phyloP scores from a whole-genome alignment of 2,113 vertebrate genomes.

The Anoura caudifer region DNA sequence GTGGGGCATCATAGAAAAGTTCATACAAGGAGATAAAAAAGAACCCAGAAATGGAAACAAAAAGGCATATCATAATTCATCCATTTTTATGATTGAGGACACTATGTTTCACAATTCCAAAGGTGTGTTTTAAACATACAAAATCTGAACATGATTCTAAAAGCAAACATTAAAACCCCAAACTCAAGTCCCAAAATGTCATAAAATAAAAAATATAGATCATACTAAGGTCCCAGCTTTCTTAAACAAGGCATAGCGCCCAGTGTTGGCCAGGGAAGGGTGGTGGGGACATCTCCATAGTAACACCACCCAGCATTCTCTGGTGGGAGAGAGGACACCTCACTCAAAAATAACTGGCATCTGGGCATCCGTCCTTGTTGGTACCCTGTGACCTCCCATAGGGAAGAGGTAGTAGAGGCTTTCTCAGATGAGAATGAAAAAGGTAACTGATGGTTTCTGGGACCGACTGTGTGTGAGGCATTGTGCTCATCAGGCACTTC shows the following conservation, averaged over 20 bases:
- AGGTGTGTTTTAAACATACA: constrained; percentile 63
- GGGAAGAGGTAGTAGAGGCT: neutral
- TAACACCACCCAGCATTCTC: neutral
- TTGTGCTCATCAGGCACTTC: neutral
- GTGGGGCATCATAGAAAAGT: constrained; percentile 45
- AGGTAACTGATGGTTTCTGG: neutral
- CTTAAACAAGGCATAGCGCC: neutral
- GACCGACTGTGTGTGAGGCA: neutral
- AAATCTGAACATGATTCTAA: constrained; percentile 57
- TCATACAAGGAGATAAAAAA: constrained; percentile 58
- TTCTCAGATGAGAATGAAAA: constrained; percentile 4
- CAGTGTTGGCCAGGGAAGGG: neutral
- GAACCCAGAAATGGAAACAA: constrained; percentile 59
- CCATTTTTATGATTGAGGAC: constrained; percentile 62
- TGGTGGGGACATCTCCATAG: neutral
- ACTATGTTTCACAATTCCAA: constrained; percentile 63
- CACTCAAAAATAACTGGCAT: neutral
- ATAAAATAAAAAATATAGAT: constrained; percentile 4
- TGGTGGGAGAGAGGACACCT: neutral
- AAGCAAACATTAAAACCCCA: constrained; percentile 56
- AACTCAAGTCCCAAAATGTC: constrained; percentile 7
- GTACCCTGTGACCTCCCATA: neutral
- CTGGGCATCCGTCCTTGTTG: neutral
- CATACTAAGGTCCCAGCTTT: neutral
- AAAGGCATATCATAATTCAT: constrained; percentile 57